Evolutionary conservation across 1,140 invertebrate species (phyloP), one percentile per base, ranked within the genome.

Genomic region (Teleogryllus occipitalis): DNA sequence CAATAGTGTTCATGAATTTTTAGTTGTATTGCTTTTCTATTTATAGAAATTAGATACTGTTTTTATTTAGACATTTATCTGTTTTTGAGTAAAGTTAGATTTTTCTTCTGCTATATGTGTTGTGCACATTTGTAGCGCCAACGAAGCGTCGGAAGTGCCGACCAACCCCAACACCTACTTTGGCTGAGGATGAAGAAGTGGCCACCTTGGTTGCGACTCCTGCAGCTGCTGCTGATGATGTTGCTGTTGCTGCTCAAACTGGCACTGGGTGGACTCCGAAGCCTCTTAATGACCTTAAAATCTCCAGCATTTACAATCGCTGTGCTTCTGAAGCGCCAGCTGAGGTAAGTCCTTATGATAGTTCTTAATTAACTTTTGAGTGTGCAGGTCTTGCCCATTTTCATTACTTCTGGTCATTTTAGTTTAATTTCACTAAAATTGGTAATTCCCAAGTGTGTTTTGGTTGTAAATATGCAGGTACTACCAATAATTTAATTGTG

Each of bases 241-340:
- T 90, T 84, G 88, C 89, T 83, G 88, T 89, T 72, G 80, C 90
- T 85, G 90, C 90, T 88, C 88, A 91, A 83, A 89, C 91, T 82
- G 90, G 91, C 83, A 83, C 83, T 75, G 88, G 90, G 82, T 95
- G 94, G 94, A 94, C 94, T 84, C 92, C 94, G 82, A 89, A 94
- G 81, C 91, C 94, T 83, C 90, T 94, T 83, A 93, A 91, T 86
- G 94, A 96, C 87, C 91, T 96, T 84, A 96, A 96, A 87, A 93
- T 94, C 88, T 92, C 92, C 83, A 93, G 92, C 84, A 96, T 96
- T 84, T 97, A 96, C 86, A 96, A 97, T 86, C 91, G 95, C 83
- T 95, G 92, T 85, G 93, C 94, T 80, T 93, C 93, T 49, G 95
- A 96, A 86, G 93, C 94, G 84, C 95, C 95, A 77, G 95, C 95